These are phyloP conservation scores for Uromys caudimaculatus DNA, from an alignment of 2,797 vertebrate genomes.

Conservation along the genomic window DNA sequence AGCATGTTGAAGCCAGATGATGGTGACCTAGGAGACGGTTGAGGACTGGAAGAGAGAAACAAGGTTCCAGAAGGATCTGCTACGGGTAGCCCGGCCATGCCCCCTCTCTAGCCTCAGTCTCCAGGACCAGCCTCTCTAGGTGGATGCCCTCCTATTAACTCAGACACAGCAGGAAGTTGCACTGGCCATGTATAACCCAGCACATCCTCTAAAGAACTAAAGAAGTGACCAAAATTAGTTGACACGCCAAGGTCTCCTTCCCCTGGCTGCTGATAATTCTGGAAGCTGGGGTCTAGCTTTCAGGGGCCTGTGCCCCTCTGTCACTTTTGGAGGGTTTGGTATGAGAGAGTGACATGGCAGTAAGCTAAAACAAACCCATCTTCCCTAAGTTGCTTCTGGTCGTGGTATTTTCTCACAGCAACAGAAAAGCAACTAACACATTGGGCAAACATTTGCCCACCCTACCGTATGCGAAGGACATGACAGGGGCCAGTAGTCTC, in stretches of 20 bases:
- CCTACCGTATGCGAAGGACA: background rate
- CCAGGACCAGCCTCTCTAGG: background rate
- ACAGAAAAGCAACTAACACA: background rate
- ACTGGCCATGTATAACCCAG: background rate
- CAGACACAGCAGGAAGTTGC: background rate
- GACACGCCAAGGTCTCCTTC: background rate
- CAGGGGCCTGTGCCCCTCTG: background rate
- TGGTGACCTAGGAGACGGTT: background rate
- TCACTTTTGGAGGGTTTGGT: too few species aligned
- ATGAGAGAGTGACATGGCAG: rapidly evolving
- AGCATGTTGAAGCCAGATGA: background rate
- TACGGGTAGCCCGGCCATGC: background rate
- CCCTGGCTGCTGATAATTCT: background rate
- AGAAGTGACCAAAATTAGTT: background rate
- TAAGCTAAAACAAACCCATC: background rate
- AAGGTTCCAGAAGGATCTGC: background rate
- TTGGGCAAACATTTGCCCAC: background rate
- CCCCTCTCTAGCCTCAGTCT: background rate
- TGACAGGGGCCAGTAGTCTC: too few species aligned
- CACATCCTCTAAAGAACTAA: background rate
- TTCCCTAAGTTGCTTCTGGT: background rate
- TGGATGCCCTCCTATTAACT: background rate
- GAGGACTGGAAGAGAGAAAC: background rate
- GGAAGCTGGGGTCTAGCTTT: background rate
- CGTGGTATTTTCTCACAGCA: background rate